Evolutionary conservation across 64 coral and sea anemone species (phyloP).

Genomic region (Catalaphyllia jardinei): DNA sequence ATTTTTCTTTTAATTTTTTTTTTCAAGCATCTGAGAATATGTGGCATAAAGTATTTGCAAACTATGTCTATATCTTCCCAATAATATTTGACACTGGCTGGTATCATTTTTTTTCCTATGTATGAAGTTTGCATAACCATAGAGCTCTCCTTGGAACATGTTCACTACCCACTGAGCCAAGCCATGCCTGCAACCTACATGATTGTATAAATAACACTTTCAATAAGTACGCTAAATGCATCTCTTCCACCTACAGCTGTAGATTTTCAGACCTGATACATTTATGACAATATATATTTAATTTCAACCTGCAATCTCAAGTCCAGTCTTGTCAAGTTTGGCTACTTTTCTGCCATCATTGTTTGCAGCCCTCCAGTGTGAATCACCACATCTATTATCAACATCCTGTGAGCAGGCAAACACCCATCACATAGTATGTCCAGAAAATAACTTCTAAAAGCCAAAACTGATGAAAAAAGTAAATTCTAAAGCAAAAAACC

Average conservation of each 20-base stretch:
- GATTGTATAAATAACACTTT: neutral
- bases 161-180: constrained; percentile 19
- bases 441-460: neutral
- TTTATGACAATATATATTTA: neutral
- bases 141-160: constrained; percentile 7
- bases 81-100: neutral
- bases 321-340: constrained; percentile 62
- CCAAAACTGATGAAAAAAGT: neutral
- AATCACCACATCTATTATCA: constrained; percentile 64
- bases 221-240: neutral
- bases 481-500: constrained; percentile 8
- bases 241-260: neutral
- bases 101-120: neutral
- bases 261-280: neutral
- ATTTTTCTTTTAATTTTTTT: no score
- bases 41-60: no score
- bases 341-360: constrained; percentile 33
- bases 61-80: constrained; percentile 40
- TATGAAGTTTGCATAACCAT: constrained; percentile 10
- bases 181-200: constrained; percentile 1
- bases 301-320: constrained; percentile 62
- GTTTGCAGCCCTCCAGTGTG: constrained; percentile 62
- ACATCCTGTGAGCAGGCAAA: constrained; percentile 7
- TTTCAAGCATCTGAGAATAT: no score
- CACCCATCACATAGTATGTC: neutral